These are phyloP conservation scores for Limnephilus rhombicus DNA, from an alignment of 2,888 invertebrate species.

Conservation along the genomic window DNA sequence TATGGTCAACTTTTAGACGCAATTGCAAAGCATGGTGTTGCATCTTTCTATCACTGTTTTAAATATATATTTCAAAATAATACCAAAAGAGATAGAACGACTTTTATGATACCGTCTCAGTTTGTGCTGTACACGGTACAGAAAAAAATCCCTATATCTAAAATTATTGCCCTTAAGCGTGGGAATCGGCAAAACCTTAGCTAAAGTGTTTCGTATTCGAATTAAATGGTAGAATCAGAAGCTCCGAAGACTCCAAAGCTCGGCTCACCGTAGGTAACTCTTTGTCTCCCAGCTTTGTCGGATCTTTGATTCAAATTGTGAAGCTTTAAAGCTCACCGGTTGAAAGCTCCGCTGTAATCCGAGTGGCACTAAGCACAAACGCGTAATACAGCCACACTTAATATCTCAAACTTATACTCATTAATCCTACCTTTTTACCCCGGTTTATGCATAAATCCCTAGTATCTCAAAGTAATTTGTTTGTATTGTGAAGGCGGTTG, in stretches of 20 bases:
- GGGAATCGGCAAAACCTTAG: neutral
- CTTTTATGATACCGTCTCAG: no score
- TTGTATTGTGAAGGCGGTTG: neutral
- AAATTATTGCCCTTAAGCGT: neutral
- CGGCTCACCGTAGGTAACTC: neutral
- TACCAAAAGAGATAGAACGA: no score
- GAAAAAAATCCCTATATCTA: neutral
- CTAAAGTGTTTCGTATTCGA: conserved; percentile 24
- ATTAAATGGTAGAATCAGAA: neutral
- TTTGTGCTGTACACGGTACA: no score
- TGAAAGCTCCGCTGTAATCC: neutral
- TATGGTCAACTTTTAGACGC: no score
- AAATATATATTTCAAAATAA: no score
- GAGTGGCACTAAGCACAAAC: neutral
- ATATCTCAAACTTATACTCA: neutral
- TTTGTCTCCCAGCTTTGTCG: conserved; percentile 6
- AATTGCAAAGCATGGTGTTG: no score
- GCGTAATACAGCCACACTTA: neutral
- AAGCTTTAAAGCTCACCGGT: conserved; percentile 18
- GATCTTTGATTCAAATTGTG: conserved; percentile 31
- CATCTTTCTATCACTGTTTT: no score
- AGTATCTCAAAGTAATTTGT: neutral
- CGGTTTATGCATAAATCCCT: neutral
- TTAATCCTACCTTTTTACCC: neutral
- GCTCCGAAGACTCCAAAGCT: neutral